Percentiles rank a stretch among this genome's conserved stretches.
phyloP scores from a whole-genome alignment of 1,140 invertebrate species.

The Aleiodes sp. region DNA sequence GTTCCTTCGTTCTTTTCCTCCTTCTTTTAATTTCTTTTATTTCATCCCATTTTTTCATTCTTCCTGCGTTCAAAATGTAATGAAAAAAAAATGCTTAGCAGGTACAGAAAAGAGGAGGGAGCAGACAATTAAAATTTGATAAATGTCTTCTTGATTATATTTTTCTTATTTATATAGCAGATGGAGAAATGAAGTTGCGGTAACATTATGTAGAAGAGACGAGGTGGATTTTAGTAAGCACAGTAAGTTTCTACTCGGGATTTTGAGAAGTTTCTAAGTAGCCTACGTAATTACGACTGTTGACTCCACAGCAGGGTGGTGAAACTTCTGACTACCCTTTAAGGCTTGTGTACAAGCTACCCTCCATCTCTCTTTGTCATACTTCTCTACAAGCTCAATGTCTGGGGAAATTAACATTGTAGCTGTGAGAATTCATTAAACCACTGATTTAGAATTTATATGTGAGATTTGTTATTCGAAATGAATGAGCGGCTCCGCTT shows the following conservation, averaged over 20 bases:
- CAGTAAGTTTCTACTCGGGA: not conserved
- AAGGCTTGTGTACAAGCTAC: not conserved
- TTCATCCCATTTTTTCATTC: conserved; percentile 2
- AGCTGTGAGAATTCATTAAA: not conserved
- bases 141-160: not conserved
- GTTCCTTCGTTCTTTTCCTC: conserved; percentile 2
- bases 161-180: not conserved
- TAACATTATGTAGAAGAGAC: no score
- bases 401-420: not conserved
- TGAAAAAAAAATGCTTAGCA: not conserved
- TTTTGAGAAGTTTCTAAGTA: conserved; percentile 12
- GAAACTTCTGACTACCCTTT: conserved; percentile 10
- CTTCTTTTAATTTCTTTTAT: not conserved
- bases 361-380: not conserved
- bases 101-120: not conserved
- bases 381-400: not conserved
- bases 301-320: conserved; percentile 11
- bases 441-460: no score
- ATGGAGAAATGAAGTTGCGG: conserved; percentile 4
- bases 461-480: no score
- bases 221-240: no score
- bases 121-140: not conserved
- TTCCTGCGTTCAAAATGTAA: not conserved
- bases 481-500: no score
- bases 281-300: conserved; percentile 31